Conservation (phyloP, 2,797 vertebrate genomes). For the Manis pentadactyla region DNA sequence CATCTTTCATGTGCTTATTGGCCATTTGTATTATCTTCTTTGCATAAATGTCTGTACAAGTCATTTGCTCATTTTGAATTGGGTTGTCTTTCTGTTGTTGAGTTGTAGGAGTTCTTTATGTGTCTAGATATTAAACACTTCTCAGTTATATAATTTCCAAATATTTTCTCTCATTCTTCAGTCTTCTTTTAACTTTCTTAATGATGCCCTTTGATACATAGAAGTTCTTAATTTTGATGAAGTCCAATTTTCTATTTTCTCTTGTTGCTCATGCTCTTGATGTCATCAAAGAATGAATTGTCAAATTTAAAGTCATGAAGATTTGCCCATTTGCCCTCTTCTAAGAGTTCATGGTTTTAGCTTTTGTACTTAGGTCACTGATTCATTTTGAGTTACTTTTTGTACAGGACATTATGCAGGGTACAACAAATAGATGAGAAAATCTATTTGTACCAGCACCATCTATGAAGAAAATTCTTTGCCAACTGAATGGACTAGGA, state of each 20-base stretch:
- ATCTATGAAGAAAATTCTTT: constrained; percentile 11
- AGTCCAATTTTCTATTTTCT: not conserved
- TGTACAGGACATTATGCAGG: not conserved
- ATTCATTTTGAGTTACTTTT: constrained; percentile 23
- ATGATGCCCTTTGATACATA: not conserved
- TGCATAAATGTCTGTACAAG: not conserved
- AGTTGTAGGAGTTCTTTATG: not conserved
- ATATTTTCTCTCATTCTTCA: not conserved
- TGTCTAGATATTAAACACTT: not conserved
- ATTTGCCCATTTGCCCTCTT: not conserved
- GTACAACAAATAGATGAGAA: not conserved
- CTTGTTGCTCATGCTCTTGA: not conserved
- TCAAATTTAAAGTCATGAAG: not conserved
- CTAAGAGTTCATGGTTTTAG: not conserved
- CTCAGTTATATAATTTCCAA: not conserved
- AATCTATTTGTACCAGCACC: not conserved
- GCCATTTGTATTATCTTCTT: not conserved
- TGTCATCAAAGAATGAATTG: not conserved
- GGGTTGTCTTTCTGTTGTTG: not conserved
- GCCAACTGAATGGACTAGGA: not conserved
- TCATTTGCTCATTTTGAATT: not conserved
- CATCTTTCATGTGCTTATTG: not conserved
- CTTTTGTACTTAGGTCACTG: not conserved
- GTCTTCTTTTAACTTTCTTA: not conserved
- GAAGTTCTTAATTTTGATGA: not conserved